Base-by-base conservation (phyloP, 1,140 invertebrate species). In the Heliothis virescens region DNA sequence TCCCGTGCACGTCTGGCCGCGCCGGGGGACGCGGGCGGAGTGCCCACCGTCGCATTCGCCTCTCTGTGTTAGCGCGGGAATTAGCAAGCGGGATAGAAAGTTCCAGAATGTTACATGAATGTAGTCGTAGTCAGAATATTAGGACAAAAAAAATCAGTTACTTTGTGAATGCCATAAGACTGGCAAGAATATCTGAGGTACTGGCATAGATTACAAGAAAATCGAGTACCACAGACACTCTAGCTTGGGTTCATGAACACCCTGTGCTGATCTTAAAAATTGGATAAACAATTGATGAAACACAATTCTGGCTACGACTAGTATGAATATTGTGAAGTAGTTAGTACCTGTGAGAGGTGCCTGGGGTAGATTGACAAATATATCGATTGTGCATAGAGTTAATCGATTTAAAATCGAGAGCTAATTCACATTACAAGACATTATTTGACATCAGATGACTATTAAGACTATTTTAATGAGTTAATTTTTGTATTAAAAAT, bases 1-100 rank as follows among this genome's bases (percentile, higher is more conserved):
- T 98, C 97, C 4, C 96, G 94, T 67, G 95, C 95, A 9, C 97
- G 95, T 0, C 96, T 94, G 85, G 96, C 96, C 4, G 96, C 95
- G 3, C 96, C 96, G 11, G 97, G 97, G 4, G 97, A 97, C 60
- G 95, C 95, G 79, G 97, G 96, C 62, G 96, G 96, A 53, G 95
- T 95, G 75, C 92, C 78, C 11, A 96, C 94, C 85, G 95, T 96
- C 11, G 92, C 92, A 71, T 91, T 95, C 96, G 95, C 95, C 95
- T 90, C 91, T 87, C 91, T 90, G 91, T 83, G 76, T 73, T 81
- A 82, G 76, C 75, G 59, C 72, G 62, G 26, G 47, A 29, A 73
- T 80, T 82, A 84, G 65, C 15, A 79, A 62, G 73, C 53, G 9
- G 65, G 29, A 13, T 13, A n/a, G 10, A 55, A 26, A 0, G n/a